These are phyloP conservation scores for Sphaeridia pumilis DNA, from an alignment of 2,888 invertebrate genomes.

Conservation along the genomic window DNA sequence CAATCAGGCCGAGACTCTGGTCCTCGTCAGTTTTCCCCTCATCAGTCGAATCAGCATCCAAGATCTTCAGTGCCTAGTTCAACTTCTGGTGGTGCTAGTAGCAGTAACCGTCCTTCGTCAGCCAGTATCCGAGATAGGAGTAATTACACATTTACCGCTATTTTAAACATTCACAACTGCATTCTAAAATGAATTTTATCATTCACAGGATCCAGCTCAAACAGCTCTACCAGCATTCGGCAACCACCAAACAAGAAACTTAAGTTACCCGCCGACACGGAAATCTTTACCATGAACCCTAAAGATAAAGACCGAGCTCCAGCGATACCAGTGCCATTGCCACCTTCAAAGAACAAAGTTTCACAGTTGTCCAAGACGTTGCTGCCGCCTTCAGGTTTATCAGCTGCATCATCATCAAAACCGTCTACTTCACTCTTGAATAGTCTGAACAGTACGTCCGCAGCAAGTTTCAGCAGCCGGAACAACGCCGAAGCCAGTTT, in stretches of 20 bases:
- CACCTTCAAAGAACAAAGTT: too few species aligned
- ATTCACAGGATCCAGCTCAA: too few species aligned
- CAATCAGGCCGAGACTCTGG: neutral
- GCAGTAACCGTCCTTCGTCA: too few species aligned
- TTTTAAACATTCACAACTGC: too few species aligned
- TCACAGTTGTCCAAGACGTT: too few species aligned
- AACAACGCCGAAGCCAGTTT: too few species aligned
- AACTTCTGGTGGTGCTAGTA: too few species aligned
- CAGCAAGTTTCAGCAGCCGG: neutral
- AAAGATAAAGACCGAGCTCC: neutral
- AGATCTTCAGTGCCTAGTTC: too few species aligned
- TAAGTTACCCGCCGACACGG: conserved; percentile 22
- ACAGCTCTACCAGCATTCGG: neutral
- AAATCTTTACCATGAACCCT: conserved; percentile 15
- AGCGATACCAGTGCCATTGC: neutral
- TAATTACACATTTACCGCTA: too few species aligned
- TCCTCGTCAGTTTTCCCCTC: neutral
- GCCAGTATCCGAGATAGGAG: too few species aligned
- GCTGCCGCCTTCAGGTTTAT: conserved; percentile 10
- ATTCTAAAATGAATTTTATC: too few species aligned
- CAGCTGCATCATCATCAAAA: conserved; percentile 1
- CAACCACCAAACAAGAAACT: conserved; percentile 15
- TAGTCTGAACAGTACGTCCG: neutral
- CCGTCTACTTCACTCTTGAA: neutral
- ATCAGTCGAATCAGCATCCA: conserved; percentile 5